A percentile compares a stretch with the other conserved stretches of the same genome.
phyloP scores from a whole-genome alignment of 2,113 vertebrate genomes.

The Pteropus alecto region DNA sequence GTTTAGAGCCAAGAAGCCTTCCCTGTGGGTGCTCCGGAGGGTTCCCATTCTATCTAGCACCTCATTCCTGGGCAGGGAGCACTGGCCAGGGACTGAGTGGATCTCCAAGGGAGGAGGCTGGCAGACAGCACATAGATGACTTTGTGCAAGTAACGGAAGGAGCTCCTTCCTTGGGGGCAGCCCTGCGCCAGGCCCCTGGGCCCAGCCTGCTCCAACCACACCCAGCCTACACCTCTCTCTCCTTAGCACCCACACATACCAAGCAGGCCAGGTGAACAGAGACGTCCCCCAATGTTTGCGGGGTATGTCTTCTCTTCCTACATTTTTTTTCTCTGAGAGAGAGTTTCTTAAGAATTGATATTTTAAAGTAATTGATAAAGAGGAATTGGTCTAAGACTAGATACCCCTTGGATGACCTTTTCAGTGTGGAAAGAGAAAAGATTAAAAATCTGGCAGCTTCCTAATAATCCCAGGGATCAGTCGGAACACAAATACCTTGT shows the following conservation, averaged over 20 bases:
- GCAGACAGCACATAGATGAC: background rate
- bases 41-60: too few species aligned
- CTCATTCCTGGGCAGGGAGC: background rate
- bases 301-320: background rate
- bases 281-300: rapidly evolving
- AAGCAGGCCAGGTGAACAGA: background rate
- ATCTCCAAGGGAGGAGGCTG: background rate
- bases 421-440: conserved; percentile 75
- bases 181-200: background rate
- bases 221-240: background rate
- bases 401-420: conserved; percentile 54
- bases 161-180: background rate
- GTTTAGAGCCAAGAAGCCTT: background rate
- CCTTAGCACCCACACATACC: rapidly evolving
- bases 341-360: background rate
- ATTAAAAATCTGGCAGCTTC: conserved; percentile 84
- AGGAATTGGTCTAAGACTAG: conserved; percentile 68
- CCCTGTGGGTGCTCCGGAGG: background rate
- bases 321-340: background rate
- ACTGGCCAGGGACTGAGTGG: too few species aligned
- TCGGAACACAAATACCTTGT: conserved; percentile 72
- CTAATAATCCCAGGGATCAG: conserved; percentile 82
- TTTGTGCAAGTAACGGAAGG: background rate
- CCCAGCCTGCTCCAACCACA: rapidly evolving
- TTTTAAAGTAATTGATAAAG: conserved; percentile 14